A percentile compares a stretch with the other conserved stretches of the same genome.
Evolutionary conservation across 2,888 invertebrate genomes (phyloP).

Genomic region (Drosophila leonis): DNA sequence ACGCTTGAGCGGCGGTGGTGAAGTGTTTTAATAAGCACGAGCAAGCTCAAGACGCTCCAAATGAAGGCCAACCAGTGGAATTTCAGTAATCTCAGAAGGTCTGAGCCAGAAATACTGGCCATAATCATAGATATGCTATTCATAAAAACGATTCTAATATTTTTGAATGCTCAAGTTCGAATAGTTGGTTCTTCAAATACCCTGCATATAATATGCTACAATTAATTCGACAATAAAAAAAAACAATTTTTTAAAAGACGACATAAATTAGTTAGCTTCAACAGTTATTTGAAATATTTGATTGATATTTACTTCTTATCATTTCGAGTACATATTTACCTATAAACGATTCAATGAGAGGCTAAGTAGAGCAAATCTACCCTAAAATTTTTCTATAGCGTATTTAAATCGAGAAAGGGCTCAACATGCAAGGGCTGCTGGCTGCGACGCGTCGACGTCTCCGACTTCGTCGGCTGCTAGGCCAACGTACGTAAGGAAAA

Average conservation of each 20-base stretch:
- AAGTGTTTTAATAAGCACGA: slow-evolving; percentile 26
- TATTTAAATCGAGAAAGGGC: slow-evolving; percentile 26
- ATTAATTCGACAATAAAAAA: too few relatives aligned
- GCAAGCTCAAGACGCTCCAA: background rate
- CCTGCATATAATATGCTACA: background rate
- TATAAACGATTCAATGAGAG: background rate
- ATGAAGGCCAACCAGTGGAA: slow-evolving; percentile 4
- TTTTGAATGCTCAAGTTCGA: background rate
- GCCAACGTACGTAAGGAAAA: slow-evolving; percentile 35
- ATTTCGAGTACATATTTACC: background rate
- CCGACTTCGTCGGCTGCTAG: slow-evolving; percentile 11
- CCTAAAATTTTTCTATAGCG: background rate
- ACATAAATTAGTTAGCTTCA: background rate
- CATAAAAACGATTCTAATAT: slow-evolving; percentile 6
- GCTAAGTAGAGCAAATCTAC: background rate
- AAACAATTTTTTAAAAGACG: background rate
- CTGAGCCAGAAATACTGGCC: background rate
- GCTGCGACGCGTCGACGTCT: slow-evolving; percentile 1
- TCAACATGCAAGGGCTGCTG: slow-evolving; percentile 27
- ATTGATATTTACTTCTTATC: background rate
- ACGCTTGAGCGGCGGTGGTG: slow-evolving; percentile 29
- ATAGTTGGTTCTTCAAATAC: background rate
- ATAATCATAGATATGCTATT: slow-evolving; percentile 8
- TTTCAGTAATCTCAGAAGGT: background rate
- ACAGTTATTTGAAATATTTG: background rate